Evolutionary conservation across 2,888 invertebrate species (phyloP).

Genomic region (Zaprionus lineosus): DNA sequence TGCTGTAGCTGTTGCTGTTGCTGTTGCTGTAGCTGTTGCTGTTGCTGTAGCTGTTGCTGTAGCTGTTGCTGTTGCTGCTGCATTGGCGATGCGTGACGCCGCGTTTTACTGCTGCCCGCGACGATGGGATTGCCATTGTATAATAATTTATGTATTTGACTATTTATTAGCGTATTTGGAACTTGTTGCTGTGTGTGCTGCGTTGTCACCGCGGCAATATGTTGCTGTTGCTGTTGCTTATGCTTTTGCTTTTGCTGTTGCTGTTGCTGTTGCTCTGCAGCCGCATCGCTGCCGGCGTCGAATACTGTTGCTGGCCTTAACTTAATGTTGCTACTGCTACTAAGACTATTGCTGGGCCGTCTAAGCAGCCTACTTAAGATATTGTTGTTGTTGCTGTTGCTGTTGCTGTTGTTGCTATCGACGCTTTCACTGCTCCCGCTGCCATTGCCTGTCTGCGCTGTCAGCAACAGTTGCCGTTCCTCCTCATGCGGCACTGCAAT

Average conservation of each 20-base stretch:
- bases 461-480: slow-evolving; percentile 21
- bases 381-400: slow-evolving; percentile 62
- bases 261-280: slow-evolving; percentile 41
- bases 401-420: slow-evolving; percentile 35
- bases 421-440: slow-evolving; percentile 61
- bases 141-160: slow-evolving; percentile 81
- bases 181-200: slow-evolving; percentile 79
- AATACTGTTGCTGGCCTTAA: slow-evolving; percentile 79
- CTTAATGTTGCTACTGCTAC: slow-evolving; percentile 67
- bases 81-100: slow-evolving; percentile 58
- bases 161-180: slow-evolving; percentile 82
- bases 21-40: slow-evolving; percentile 36
- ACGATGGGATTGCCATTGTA: slow-evolving; percentile 48
- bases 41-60: slow-evolving; percentile 21
- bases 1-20: slow-evolving; percentile 30
- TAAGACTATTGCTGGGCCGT: slow-evolving; percentile 64
- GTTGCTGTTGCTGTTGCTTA: slow-evolving; percentile 42
- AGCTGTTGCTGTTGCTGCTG: slow-evolving; percentile 28
- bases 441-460: slow-evolving; percentile 45
- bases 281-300: slow-evolving; percentile 57
- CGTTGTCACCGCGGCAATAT: slow-evolving; percentile 39
- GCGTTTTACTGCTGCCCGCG: slow-evolving; percentile 69
- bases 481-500: slow-evolving; percentile 53
- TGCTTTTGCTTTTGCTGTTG: slow-evolving; percentile 44
- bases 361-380: slow-evolving; percentile 76